Evolutionary conservation across 2,888 invertebrate genomes (phyloP), one percentile per base, ranked within the genome.

Genomic region (Morpho deidamia): DNA sequence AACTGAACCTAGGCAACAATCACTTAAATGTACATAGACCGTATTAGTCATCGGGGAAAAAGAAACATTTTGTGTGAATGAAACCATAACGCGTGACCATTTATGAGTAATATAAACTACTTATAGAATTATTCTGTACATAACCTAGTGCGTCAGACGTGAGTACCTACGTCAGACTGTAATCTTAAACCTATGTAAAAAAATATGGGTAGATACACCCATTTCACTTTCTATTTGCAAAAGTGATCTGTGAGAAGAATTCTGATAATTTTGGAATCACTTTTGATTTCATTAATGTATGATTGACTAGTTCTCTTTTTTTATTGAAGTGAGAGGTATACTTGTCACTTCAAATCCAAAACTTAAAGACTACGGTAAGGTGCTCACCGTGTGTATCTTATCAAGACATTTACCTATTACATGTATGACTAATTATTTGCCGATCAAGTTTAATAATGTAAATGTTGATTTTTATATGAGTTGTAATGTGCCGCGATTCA

Each of bases 51-150:
- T 53, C 11, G 11, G 14, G 39, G 44, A 39, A 53, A 53, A 48
- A 12, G 32, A 11, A 43, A 42, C 34, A 34, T 50, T 45, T 46
- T 39, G 32, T 40, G 46, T 51, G 37, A 57, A 57, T 56, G 53
- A 49, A 49, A 38, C 51, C 44, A 33, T 41, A 35, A 46, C 23
- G 32, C 49, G 41, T 49, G 45, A 37, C 11, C 40, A 46, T 45
- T 53, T 55, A 53, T 58, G 58, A 62, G 49, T 57, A 59, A 60
- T 47, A 47, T 50, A 11, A 49, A 44, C 52, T 62, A 60, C 60
- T 55, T 58, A 56, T 55, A 44, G 51, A 34, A 23, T 42, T 47
- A 41, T 53, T 51, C 51, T 46, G 55, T 51, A 44, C 48, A 57
- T 51, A 45, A 46, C 23, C 40, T 11, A 40, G 43, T 57, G 56